These are phyloP conservation scores for Xenentodon cancila DNA, from an alignment of 2,797 vertebrate species.

Conservation along the genomic window DNA sequence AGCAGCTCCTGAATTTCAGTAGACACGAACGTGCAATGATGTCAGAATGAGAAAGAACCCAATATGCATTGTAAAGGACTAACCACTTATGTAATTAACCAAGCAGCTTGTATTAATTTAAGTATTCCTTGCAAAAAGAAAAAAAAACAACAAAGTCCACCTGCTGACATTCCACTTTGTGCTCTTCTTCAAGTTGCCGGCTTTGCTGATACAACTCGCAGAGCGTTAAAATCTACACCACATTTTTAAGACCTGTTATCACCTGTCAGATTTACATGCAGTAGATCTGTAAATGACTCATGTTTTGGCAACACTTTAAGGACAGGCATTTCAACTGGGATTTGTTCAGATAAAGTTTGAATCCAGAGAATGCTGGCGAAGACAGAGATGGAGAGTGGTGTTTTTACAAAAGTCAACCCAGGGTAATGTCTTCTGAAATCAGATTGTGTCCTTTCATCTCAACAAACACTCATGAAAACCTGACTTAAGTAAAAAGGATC, in stretches of 20 bases:
- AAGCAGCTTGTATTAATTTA: constrained; percentile 29
- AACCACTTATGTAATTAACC: constrained; percentile 45
- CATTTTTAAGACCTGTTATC: constrained; percentile 52
- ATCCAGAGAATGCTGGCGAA: constrained; percentile 39
- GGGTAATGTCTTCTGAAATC: constrained; percentile 40
- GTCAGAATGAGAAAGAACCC: constrained; percentile 59
- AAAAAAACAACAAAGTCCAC: constrained; percentile 49
- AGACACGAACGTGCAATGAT: constrained; percentile 59
- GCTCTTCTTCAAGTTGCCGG: constrained; percentile 5
- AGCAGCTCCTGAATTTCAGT: constrained; percentile 49
- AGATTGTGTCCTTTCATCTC: constrained; percentile 17
- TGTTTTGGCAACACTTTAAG: constrained; percentile 47
- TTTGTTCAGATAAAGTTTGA: constrained; percentile 39
- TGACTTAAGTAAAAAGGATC: background rate
- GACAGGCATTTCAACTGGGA: constrained; percentile 31
- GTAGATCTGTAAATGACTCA: constrained; percentile 47
- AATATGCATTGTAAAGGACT: constrained; percentile 50
- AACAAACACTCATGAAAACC: constrained; percentile 32
- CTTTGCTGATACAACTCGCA: constrained; percentile 18
- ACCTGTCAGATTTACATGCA: constrained; percentile 54
- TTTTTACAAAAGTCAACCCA: constrained; percentile 34
- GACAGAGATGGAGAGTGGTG: constrained; percentile 34
- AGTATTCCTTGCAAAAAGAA: constrained; percentile 11
- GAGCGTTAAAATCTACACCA: constrained; percentile 9
- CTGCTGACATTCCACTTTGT: constrained; percentile 36